Percentiles rank a stretch among this genome's conserved stretches.
These are phyloP conservation scores for Rhorus exstirpatorius DNA, from an alignment of 2,888 invertebrate genomes.

Conservation along the genomic window DNA sequence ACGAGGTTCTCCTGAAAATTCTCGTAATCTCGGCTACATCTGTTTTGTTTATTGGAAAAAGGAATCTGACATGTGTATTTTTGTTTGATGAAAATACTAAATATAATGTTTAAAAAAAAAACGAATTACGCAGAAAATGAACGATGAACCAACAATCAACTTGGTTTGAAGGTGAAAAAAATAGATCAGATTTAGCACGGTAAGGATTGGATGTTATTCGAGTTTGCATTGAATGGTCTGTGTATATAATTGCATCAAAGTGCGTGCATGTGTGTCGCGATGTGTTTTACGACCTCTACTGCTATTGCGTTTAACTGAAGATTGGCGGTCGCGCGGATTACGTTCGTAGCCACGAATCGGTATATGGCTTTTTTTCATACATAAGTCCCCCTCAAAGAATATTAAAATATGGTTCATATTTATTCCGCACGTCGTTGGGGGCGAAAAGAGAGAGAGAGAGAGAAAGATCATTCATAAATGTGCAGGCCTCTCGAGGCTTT, in stretches of 20 bases:
- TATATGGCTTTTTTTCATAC: slow-evolving; percentile 31
- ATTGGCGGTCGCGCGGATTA: background rate
- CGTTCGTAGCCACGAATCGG: slow-evolving; percentile 7
- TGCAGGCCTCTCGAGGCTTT: slow-evolving; percentile 39
- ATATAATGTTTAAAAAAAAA: too few species aligned
- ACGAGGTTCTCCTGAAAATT: too few species aligned
- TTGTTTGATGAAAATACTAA: too few species aligned
- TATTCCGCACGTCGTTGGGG: slow-evolving; percentile 37
- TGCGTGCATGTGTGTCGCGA: background rate
- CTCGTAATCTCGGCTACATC: too few species aligned
- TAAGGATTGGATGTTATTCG: too few species aligned
- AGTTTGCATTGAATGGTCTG: background rate
- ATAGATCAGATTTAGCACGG: too few species aligned
- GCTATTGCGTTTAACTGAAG: slow-evolving; percentile 6
- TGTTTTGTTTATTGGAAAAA: too few species aligned
- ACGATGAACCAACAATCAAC: too few species aligned
- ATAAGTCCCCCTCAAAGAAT: slow-evolving; percentile 12
- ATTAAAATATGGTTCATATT: slow-evolving; percentile 45
- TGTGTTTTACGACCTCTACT: slow-evolving; percentile 1
- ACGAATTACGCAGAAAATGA: too few species aligned
- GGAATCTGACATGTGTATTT: too few species aligned
- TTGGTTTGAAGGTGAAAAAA: too few species aligned
- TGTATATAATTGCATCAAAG: background rate
- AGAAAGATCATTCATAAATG: slow-evolving; percentile 40
- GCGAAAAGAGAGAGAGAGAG: slow-evolving; percentile 14